Conservation (phyloP, 2,888 invertebrate genomes). For the Silvanus unidentatus region DNA sequence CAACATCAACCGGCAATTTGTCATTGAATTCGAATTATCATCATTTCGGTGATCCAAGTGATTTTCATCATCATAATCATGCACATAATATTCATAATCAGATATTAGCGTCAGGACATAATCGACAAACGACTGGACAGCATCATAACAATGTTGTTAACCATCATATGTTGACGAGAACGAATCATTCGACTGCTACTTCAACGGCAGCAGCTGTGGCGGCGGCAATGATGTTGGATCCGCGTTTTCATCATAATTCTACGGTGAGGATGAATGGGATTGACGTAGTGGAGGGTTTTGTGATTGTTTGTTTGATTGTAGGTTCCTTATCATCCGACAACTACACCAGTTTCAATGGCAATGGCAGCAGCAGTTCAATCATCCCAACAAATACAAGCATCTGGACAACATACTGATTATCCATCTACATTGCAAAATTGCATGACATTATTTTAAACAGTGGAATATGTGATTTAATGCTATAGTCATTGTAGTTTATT, state of each 20-base stretch:
- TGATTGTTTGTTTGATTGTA: slow-evolving; percentile 17
- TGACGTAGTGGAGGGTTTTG: neutral
- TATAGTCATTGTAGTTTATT: no score
- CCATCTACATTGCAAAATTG: slow-evolving; percentile 45
- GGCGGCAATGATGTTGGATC: slow-evolving; percentile 50
- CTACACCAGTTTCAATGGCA: slow-evolving; percentile 46
- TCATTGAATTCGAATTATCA: slow-evolving; percentile 41
- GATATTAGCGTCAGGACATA: slow-evolving; percentile 37
- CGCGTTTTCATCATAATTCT: slow-evolving; percentile 47
- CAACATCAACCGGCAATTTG: slow-evolving; percentile 29
- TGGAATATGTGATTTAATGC: no score
- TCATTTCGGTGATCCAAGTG: slow-evolving; percentile 42
- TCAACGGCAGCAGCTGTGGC: slow-evolving; percentile 47
- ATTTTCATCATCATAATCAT: slow-evolving; percentile 42
- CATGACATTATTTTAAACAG: slow-evolving; percentile 46
- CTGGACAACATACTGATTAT: slow-evolving; percentile 42
- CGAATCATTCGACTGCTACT: slow-evolving; percentile 42
- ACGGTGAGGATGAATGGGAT: slow-evolving; percentile 36
- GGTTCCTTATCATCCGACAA: slow-evolving; percentile 45
- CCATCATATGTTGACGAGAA: slow-evolving; percentile 42
- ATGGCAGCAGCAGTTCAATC: slow-evolving; percentile 46
- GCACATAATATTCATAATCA: slow-evolving; percentile 44
- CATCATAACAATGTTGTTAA: slow-evolving; percentile 40
- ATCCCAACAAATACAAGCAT: slow-evolving; percentile 44
- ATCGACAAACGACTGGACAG: slow-evolving; percentile 34